Conservation (phyloP, 1,140 invertebrate species). For the Drosophila navojoa region DNA sequence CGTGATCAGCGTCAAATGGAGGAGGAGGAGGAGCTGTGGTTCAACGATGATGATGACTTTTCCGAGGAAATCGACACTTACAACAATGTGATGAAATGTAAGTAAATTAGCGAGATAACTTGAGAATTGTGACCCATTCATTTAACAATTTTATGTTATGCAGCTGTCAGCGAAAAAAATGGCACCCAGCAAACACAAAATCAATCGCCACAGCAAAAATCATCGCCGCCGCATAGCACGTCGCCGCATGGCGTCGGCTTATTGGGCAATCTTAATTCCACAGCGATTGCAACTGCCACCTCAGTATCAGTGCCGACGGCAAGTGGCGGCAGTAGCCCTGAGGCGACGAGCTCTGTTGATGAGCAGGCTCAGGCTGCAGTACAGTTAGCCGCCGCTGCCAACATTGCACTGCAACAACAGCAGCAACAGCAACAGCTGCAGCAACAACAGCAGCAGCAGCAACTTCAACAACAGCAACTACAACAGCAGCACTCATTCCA, state of each 20-base stretch:
- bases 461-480: slow-evolving; percentile 33
- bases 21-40: slow-evolving; percentile 99
- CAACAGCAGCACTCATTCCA: slow-evolving; percentile 63
- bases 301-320: slow-evolving; percentile 59
- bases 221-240: slow-evolving; percentile 74
- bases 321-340: slow-evolving; percentile 65
- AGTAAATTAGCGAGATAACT: slow-evolving; percentile 16
- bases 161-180: slow-evolving; percentile 81
- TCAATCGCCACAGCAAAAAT: slow-evolving; percentile 63
- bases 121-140: not conserved
- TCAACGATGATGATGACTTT: slow-evolving; percentile 98
- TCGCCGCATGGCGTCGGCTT: slow-evolving; percentile 63
- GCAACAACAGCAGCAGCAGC: slow-evolving; percentile 54
- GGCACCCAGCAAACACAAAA: slow-evolving; percentile 70
- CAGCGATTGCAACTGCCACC: slow-evolving; percentile 71
- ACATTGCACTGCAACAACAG: slow-evolving; percentile 71
- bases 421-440: not conserved
- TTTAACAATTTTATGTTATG: not conserved
- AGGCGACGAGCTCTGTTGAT: slow-evolving; percentile 46
- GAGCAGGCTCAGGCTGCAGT: slow-evolving; percentile 71
- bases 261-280: slow-evolving; percentile 69
- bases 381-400: slow-evolving; percentile 70
- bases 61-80: slow-evolving; percentile 88
- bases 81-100: slow-evolving; percentile 84
- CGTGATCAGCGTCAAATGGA: slow-evolving; percentile 96